Base-by-base conservation (phyloP, 1,140 invertebrate species). In the Heliconius nattereri region DNA sequence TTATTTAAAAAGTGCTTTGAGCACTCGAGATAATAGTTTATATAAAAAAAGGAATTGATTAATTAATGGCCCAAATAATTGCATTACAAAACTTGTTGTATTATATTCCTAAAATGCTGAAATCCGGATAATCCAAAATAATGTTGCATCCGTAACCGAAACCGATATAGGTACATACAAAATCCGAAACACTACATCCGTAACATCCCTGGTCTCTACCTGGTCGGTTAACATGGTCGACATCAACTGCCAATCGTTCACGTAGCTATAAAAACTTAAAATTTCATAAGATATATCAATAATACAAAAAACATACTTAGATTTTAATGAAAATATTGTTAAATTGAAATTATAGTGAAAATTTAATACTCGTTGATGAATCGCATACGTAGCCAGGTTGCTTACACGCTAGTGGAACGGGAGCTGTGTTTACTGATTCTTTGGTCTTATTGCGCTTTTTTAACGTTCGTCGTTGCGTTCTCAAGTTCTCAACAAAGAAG, bases 301-400 rank as follows among this genome's bases (percentile, higher is more conserved):
- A 87, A 75, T 74, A 73, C 75, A 87, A 82, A 45, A 79, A 85
- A 88, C 87, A 86, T 90, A 91, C 80, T 89, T 94, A 93, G 91
- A 87, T 78, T 86, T 87, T 88, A 90, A 91, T 89, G 86, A 83
- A 83, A 85, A 86, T 89, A 91, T 91, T 94, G 90, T 94, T 94
- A 87, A 91, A 93, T 85, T 89, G 90, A 89, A 84, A 86, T 89
- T 90, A 90, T 92, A 93, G 91, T 89, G 83, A 92, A 94, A 94
- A 92, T 93, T 93, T 92, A 94, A 93, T 91, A 92, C 85, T 92
- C 91, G 91, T 94, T 92, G 85, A 91, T 85, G 86, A 91, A 90
- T 89, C 86, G 84, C 86, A 86, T 91, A 88, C 86, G 81, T 87
- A 89, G 73, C 40, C 75, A 81, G 82, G 82, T 85, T 78, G 84